A percentile compares a stretch with the other conserved stretches of the same genome.
Evolutionary conservation across 2,113 vertebrate species (phyloP).

Genomic region (Cavia porcellus): DNA sequence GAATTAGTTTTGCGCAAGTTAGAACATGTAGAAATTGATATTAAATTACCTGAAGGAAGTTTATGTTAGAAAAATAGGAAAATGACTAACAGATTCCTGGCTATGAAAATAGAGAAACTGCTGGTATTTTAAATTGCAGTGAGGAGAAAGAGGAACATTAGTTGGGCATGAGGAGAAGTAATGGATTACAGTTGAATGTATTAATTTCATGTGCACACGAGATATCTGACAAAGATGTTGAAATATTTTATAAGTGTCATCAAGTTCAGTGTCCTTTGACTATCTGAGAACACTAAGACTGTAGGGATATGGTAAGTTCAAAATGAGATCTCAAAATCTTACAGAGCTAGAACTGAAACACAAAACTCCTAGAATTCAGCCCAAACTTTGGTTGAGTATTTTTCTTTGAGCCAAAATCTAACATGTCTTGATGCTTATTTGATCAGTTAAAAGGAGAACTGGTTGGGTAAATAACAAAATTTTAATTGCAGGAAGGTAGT

Average conservation of each 20-base stretch:
- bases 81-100: background rate
- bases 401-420: background rate
- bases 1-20: background rate
- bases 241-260: background rate
- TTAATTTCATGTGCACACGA: constrained; percentile 24
- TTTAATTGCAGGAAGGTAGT: background rate
- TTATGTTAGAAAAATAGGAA: background rate
- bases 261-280: background rate
- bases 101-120: background rate
- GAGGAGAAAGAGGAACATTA: background rate
- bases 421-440: background rate
- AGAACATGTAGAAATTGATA: background rate
- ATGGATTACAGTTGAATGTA: background rate
- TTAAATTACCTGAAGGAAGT: background rate
- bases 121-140: background rate
- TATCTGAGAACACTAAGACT: background rate
- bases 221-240: background rate
- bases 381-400: background rate
- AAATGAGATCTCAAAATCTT: background rate
- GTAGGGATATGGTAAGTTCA: background rate
- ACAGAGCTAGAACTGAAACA: background rate
- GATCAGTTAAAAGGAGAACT: constrained; percentile 2
- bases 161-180: background rate
- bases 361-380: background rate
- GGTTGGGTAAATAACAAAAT: constrained; percentile 3